These are phyloP conservation scores for Drosophila flavopinicola DNA, from an alignment of 2,888 invertebrate species.

Conservation along the genomic window DNA sequence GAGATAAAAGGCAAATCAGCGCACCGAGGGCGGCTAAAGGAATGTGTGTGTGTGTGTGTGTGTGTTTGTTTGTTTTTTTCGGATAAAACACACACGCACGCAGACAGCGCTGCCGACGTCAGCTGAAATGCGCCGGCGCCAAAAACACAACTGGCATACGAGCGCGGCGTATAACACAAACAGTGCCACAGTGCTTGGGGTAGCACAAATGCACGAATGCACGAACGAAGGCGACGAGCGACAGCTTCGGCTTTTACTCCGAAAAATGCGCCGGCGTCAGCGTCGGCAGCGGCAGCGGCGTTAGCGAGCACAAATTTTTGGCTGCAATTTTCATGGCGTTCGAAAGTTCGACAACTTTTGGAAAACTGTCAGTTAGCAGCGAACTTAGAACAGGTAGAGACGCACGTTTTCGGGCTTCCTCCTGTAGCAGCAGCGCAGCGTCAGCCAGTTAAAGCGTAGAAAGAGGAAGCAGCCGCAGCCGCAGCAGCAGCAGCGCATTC, in stretches of 20 bases:
- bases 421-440: conserved; percentile 41
- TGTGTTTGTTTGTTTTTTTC: conserved; percentile 20
- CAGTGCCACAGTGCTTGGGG: conserved; percentile 22
- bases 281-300: conserved; percentile 29
- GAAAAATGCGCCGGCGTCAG: conserved; percentile 33
- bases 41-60: conserved; percentile 36
- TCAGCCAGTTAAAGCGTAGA: conserved; percentile 8
- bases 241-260: conserved; percentile 39
- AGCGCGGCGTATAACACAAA: conserved; percentile 33
- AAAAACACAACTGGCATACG: conserved; percentile 5
- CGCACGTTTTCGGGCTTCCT: conserved; percentile 84
- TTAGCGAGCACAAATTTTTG: conserved; percentile 58
- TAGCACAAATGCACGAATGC: conserved; percentile 11
- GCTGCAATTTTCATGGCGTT: conserved; percentile 83
- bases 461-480: conserved; percentile 18
- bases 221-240: conserved; percentile 4
- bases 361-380: conserved; percentile 85
- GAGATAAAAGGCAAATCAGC: conserved; percentile 53
- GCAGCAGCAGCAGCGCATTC: conserved; percentile 11
- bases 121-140: conserved; percentile 46
- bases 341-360: conserved; percentile 85
- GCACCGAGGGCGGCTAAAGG: conserved; percentile 50
- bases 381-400: conserved; percentile 86
- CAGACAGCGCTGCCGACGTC: conserved; percentile 8
- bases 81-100: conserved; percentile 13